Base-by-base conservation (phyloP, 2,888 invertebrate species). In the Tanypteryx hageni region DNA sequence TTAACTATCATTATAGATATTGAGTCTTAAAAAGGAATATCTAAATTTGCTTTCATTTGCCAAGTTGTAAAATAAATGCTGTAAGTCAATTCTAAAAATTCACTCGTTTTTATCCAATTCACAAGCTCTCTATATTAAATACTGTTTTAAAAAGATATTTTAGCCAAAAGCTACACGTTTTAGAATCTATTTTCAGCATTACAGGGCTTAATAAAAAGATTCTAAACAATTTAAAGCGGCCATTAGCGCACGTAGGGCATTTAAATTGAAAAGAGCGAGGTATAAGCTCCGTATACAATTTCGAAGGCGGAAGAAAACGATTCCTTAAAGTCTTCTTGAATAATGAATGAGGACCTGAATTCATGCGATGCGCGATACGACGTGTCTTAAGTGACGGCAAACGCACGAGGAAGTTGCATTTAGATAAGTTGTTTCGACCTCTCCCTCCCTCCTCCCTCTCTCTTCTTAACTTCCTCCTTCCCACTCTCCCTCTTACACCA, bases 341-440 rank as follows among this genome's bases (percentile, higher is more conserved):
- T 76, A 76, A 76, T 76, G 76, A 76, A 76, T 76, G 22, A 76
- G 76, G 76, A 27, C 76, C 76, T 76, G 76, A 76, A 76, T 76
- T 76, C 76, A 76, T 76, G 76, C 76, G 76, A 76, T 76, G 76
- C 22, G 76, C 76, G 76, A 76, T 76, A 27, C 22, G 76, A 76
- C 27, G 76, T 22, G 76, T 27, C 76, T 76, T 76, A 76, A 76
- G 76, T 76, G 76, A 76, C 76, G 76, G 76, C 76, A 76, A 76
- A 76, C 76, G 27, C 76, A 76, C 76, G 76, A 76, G 11, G 76
- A 27, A 76, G 76, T 76, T 76, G 76, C 76, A 76, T 76, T 76
- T 76, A 76, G 76, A 76, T 76, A 68, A 68, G 68, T 68, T 68
- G 76, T 27, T 76, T 76, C 76, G 22, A 22, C 76, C 27, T 76